Percentiles rank a stretch among this genome's conserved stretches.
phyloP scores from a whole-genome alignment of 2,113 vertebrate genomes.

The Pogona vitticeps region DNA sequence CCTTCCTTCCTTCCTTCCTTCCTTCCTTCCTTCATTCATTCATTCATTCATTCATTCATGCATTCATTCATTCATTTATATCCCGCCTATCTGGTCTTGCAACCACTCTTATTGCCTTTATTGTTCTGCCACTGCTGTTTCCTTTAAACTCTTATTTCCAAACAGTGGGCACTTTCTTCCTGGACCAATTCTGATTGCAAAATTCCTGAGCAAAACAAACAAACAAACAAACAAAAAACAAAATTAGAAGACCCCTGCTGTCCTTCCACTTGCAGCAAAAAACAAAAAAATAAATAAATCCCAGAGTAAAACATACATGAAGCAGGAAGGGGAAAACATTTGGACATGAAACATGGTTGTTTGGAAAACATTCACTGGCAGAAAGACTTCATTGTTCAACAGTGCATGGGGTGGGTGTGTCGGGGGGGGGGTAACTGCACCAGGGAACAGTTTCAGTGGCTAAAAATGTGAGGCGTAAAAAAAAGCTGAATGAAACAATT shows the following conservation, averaged over 20 bases:
- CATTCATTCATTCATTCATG: no score
- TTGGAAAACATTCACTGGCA: not conserved
- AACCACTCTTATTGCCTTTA: no score
- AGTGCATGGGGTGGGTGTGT: not conserved
- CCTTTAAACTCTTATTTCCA: not conserved
- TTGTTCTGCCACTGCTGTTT: not conserved
- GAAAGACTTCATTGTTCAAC: not conserved
- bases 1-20: no score
- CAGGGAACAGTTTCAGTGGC: not conserved
- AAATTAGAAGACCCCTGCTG: not conserved
- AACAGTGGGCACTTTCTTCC: not conserved
- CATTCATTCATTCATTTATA: no score
- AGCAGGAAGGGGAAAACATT: not conserved
- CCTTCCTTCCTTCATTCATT: no score
- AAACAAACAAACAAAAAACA: no score
- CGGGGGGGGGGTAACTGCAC: not conserved
- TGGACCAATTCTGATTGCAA: not conserved
- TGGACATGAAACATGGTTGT: not conserved
- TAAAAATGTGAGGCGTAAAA: not conserved
- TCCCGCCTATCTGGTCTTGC: no score
- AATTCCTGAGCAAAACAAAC: not conserved
- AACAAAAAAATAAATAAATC: not conserved
- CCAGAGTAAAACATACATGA: not conserved
- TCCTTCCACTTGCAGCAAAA: not conserved
- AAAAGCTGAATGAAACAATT: constrained; percentile 23